A percentile compares a stretch with the other conserved stretches of the same genome.
Conservation (phyloP, 1,140 invertebrate species). For the Euwallacea fornicatus region DNA sequence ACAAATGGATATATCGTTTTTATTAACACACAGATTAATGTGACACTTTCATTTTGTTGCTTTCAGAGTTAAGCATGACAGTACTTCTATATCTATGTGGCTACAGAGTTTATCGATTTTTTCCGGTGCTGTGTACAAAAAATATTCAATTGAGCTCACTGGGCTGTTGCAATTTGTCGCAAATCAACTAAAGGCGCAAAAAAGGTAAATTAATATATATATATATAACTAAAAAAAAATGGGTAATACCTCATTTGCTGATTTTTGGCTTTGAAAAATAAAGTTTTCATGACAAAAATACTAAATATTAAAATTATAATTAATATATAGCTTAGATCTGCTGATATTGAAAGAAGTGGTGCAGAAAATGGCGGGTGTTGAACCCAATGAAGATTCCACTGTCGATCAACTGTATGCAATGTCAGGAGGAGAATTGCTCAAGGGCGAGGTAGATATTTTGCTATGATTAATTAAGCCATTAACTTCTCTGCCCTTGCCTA, state of each 20-base stretch:
- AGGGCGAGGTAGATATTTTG: slow-evolving; percentile 74
- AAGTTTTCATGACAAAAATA: neutral
- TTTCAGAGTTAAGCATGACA: slow-evolving; percentile 77
- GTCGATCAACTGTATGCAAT: slow-evolving; percentile 94
- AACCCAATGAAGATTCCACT: slow-evolving; percentile 95
- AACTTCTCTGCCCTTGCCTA: neutral
- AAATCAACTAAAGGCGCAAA: slow-evolving; percentile 94
- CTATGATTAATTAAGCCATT: slow-evolving; percentile 27
- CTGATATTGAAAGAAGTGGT: slow-evolving; percentile 97
- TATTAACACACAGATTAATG: neutral
- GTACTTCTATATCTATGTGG: slow-evolving; percentile 94
- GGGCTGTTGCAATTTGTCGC: slow-evolving; percentile 95
- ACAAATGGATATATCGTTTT: too few species aligned
- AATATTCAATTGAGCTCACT: slow-evolving; percentile 94
- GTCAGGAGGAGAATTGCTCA: slow-evolving; percentile 92
- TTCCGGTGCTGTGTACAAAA: slow-evolving; percentile 94
- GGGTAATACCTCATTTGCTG: too few species aligned
- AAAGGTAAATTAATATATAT: slow-evolving; percentile 66
- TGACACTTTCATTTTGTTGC: neutral
- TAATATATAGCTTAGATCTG: slow-evolving; percentile 77
- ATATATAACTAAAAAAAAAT: too few species aligned
- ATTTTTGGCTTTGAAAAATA: slow-evolving; percentile 10
- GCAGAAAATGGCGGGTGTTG: slow-evolving; percentile 99
- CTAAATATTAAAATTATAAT: neutral
- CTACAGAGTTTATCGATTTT: slow-evolving; percentile 92